phyloP scores from a whole-genome alignment of 2,113 vertebrate genomes.

The Guaruba guarouba region DNA sequence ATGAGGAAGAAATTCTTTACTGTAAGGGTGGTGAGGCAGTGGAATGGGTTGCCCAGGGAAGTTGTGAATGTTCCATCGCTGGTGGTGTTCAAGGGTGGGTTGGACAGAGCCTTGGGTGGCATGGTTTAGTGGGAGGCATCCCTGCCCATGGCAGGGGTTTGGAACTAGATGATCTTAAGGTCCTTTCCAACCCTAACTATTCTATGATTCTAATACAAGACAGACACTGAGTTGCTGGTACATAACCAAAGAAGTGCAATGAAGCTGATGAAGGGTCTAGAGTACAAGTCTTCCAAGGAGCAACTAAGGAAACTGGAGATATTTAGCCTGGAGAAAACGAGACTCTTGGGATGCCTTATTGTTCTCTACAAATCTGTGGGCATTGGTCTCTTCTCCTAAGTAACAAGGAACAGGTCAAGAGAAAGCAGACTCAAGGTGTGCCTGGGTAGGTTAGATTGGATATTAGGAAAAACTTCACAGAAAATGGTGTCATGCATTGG shows the following conservation, averaged over 20 bases:
- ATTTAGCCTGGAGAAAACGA: not conserved
- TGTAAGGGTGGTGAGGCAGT: too few species aligned
- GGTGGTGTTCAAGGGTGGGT: too few species aligned
- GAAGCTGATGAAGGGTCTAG: accelerated
- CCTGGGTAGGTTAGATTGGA: not conserved
- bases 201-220: not conserved
- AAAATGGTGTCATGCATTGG: not conserved
- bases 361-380: not conserved
- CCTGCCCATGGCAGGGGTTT: too few species aligned
- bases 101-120: too few species aligned
- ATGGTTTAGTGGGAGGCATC: too few species aligned
- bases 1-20: too few species aligned
- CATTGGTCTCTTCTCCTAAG: accelerated
- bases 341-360: accelerated
- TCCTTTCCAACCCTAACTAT: too few species aligned
- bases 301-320: accelerated
- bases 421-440: not conserved
- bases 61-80: too few species aligned
- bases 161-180: too few species aligned
- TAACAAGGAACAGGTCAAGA: not conserved
- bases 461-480: not conserved
- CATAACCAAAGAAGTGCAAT: not conserved
- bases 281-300: not conserved
- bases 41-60: too few species aligned
- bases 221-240: not conserved